phyloP scores from a whole-genome alignment of 2,888 invertebrate species.

The Chrysolina americana region DNA sequence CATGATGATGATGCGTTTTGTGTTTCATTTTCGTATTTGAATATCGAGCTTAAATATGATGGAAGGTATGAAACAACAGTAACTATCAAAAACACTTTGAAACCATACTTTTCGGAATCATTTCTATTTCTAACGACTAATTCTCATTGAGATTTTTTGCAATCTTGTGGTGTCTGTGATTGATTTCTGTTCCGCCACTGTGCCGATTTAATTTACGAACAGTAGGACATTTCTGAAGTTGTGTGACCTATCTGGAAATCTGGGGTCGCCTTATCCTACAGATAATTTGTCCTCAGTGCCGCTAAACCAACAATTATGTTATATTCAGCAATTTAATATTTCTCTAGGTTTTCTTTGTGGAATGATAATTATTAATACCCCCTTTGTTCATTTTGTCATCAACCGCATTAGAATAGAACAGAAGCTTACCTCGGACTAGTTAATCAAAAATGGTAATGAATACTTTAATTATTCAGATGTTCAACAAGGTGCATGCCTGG shows the following conservation, averaged over 20 bases:
- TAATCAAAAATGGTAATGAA: conserved; percentile 37
- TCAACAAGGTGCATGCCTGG: conserved; percentile 46
- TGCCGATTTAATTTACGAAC: conserved; percentile 34
- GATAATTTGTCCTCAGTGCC: conserved; percentile 62
- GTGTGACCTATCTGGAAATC: conserved; percentile 66
- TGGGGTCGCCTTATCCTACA: conserved; percentile 61
- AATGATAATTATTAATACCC: conserved; percentile 13
- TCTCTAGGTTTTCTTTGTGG: neutral
- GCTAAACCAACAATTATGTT: conserved; percentile 32
- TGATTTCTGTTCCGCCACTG: conserved; percentile 3
- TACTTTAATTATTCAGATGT: conserved; percentile 52
- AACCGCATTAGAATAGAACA: conserved; percentile 4
- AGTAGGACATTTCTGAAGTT: conserved; percentile 44
- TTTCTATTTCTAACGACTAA: too few relatives aligned
- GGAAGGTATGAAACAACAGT: too few relatives aligned
- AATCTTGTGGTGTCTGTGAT: too few relatives aligned
- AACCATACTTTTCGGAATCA: too few relatives aligned
- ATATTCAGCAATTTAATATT: conserved; percentile 8
- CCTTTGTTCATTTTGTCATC: conserved; percentile 15
- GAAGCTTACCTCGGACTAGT: neutral
- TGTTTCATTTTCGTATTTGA: too few relatives aligned
- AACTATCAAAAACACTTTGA: too few relatives aligned
- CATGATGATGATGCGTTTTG: too few relatives aligned
- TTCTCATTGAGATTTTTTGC: too few relatives aligned
- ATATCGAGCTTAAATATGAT: too few relatives aligned